A percentile compares a stretch with the other conserved stretches of the same genome.
Conservation (phyloP, 2,113 vertebrate genomes). For the Tetrax tetrax region DNA sequence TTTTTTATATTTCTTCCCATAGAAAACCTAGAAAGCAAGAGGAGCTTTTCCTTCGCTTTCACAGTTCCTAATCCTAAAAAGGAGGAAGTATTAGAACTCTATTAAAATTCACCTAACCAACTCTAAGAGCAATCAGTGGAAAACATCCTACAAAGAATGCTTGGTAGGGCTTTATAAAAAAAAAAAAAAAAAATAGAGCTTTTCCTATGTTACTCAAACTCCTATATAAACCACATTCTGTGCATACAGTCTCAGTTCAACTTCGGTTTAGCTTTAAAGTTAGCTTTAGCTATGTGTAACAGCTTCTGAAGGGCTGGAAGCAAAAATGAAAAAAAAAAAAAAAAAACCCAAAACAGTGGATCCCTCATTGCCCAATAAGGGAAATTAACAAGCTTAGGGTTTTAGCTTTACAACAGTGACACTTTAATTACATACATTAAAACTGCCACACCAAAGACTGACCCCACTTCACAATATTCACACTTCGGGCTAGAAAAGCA, state of each 20-base stretch:
- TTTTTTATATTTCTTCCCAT: rapidly evolving
- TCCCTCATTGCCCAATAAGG: background rate
- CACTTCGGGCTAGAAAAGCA: background rate
- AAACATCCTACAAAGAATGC: background rate
- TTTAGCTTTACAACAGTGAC: background rate
- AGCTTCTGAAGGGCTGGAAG: background rate
- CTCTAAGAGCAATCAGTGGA: background rate
- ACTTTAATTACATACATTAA: background rate
- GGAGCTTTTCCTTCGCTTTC: background rate
- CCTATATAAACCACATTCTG: background rate
- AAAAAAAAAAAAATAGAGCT: background rate
- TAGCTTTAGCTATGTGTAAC: background rate
- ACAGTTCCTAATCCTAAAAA: background rate
- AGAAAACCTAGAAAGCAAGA: background rate
- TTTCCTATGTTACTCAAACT: background rate
- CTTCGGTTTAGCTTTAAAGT: background rate
- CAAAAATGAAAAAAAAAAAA: background rate
- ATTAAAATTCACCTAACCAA: background rate
- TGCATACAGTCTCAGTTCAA: background rate
- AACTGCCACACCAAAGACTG: background rate
- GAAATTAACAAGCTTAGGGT: background rate
- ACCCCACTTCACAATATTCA: background rate
- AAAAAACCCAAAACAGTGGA: background rate
- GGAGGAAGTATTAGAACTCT: background rate
- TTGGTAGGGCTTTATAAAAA: background rate